phyloP scores from a whole-genome alignment of 2,113 vertebrate species.

The Scomber scombrus region DNA sequence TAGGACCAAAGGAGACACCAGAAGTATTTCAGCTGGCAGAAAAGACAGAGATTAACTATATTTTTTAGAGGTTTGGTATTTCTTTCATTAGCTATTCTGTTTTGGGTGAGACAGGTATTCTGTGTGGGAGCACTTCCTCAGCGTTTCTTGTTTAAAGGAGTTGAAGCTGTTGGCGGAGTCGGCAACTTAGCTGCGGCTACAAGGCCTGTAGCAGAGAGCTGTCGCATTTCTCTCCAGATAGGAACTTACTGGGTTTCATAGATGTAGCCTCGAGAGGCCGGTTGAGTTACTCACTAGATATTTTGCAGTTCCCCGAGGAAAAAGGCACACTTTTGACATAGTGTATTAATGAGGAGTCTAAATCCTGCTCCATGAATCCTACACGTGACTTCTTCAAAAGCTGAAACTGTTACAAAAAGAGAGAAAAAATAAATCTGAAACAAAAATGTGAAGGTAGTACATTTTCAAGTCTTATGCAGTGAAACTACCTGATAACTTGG shows the following conservation, averaged over 20 bases:
- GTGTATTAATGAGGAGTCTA: slow-evolving; percentile 53
- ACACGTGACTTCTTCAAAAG: slow-evolving; percentile 8
- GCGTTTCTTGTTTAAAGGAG: slow-evolving; percentile 55
- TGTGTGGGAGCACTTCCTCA: slow-evolving; percentile 40
- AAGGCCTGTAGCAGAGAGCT: slow-evolving; percentile 34
- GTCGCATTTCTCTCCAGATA: slow-evolving; percentile 64
- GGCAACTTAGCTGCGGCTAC: slow-evolving; percentile 59
- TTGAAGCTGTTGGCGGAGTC: slow-evolving; percentile 59
- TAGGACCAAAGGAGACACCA: slow-evolving; percentile 16
- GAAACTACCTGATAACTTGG: background rate
- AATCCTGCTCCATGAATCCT: slow-evolving; percentile 22
- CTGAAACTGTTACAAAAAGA: background rate
- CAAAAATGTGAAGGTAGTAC: background rate
- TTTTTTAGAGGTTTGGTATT: slow-evolving; percentile 37
- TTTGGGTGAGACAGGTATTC: slow-evolving; percentile 36
- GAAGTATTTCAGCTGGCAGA: background rate
- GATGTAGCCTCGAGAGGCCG: slow-evolving; percentile 37
- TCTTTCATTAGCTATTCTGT: slow-evolving; percentile 47
- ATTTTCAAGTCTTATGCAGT: background rate
- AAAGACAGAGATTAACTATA: slow-evolving; percentile 15
- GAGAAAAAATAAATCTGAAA: background rate
- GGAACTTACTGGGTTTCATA: slow-evolving; percentile 40
- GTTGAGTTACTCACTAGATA: slow-evolving; percentile 23
- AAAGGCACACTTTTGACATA: slow-evolving; percentile 49
- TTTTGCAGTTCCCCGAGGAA: slow-evolving; percentile 12